Base-by-base conservation (phyloP, 2,888 invertebrate species). In the Dolichopus griseipennis region DNA sequence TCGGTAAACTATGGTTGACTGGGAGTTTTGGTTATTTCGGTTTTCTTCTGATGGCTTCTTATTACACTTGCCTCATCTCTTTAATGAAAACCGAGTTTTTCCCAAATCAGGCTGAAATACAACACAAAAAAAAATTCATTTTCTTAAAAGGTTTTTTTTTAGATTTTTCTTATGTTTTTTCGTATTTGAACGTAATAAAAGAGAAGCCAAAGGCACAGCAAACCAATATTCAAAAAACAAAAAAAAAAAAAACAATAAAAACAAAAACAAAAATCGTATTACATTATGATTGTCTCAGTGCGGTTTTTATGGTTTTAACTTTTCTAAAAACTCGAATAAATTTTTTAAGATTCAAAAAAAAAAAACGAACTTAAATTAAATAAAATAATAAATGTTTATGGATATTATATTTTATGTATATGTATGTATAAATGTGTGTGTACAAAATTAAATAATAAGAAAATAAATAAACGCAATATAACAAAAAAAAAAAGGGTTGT, bases 271-370 rank as follows among this genome's bases (percentile, higher is more conserved):
- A 12, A 52, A 9, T 52, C 52, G 15, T 52, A 52, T 52, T 18
- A 52, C 52, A 52, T 52, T 52, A 52, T 52, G 52, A 52, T 52
- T 52, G 52, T 52, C 52, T 52, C 52, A 52, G 52, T 52, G 52
- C 52, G 52, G 52, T 52, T 52, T 37, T 52, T 52, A 52, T 52
- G 52, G 52, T 52, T 52, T 52, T 52, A 52, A 52, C 52, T 52
- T 52, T 52, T 52, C 52, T 2, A 3, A 52, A n/a, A 52, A 41
- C 15, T 41, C 15, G 15, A 15, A 41, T 27, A 27, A 27, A 27
- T 27, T 27, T 27, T 27, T 27, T 5, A 41, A 41, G 8, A 41
- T 6, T 6, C 1, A 41, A 41, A 41, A 15, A 41, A 41, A 4
- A 41, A 41, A 41, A 41, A 41, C 8, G 5, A 27, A 27, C 2